Base-by-base conservation (phyloP, 1,140 invertebrate genomes). In the Ectropis grisescens region DNA sequence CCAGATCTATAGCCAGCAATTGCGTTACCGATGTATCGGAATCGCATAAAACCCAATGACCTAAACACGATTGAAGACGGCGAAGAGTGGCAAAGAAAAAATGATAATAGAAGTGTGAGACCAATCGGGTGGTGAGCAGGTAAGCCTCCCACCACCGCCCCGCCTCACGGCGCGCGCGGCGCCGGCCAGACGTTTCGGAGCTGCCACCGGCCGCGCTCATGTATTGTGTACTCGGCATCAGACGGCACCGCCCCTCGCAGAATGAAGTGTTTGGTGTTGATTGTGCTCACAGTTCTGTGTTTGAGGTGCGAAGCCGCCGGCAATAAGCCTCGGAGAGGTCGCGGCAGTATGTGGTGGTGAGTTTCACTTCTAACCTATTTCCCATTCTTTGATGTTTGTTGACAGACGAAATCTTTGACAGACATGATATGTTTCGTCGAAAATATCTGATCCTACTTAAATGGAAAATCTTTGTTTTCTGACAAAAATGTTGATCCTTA, bases 331-430 rank as follows among this genome's bases (percentile, higher is more conserved):
- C 56, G 70, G 54, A 70, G 72, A 60, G 76, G 72, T 49, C 69
- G 69, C 41, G 80, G 82, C 41, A 81, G 79, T 35, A 82, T 82
- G 79, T 84, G 82, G 81, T 83, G 81, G 81, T 82, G 33, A 82
- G 79, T 60, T 16, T 7, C 34, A 14, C 35, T n/a, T n/a, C n/a
- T n/a, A n/a, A 15, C 27, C 3, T 22, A 33, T 10, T 15, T 37
- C 27, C n/a, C n/a, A n/a, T n/a, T n/a, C n/a, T n/a, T n/a, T n/a
- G n/a, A n/a, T n/a, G n/a, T n/a, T n/a, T n/a, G n/a, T n/a, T n/a
- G n/a, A n/a, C n/a, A n/a, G n/a, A n/a, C n/a, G n/a, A n/a, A n/a
- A n/a, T n/a, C n/a, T n/a, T n/a, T n/a, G n/a, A n/a, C n/a, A n/a
- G n/a, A n/a, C n/a, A n/a, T n/a, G n/a, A n/a, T n/a, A n/a, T n/a